Evolutionary conservation across 2,888 invertebrate species (phyloP).

Genomic region (Melieria picta): DNA sequence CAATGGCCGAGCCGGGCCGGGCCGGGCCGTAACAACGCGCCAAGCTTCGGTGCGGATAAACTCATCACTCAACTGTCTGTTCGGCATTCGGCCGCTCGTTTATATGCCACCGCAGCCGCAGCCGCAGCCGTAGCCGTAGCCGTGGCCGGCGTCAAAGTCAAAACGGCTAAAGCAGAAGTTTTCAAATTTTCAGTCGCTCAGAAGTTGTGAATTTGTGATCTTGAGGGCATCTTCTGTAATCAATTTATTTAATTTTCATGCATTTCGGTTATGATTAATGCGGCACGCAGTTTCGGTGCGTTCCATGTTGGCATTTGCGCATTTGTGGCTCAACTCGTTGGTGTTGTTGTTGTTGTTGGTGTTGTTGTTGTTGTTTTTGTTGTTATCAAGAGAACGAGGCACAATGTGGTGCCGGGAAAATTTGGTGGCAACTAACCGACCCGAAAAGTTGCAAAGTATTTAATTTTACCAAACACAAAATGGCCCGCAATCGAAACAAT

Average conservation of each 20-base stretch:
- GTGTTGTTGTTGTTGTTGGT: no score
- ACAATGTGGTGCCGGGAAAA: no score
- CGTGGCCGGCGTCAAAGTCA: no score
- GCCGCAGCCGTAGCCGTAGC: no score
- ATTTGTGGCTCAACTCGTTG: not conserved
- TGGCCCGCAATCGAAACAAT: no score
- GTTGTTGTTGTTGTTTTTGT: no score
- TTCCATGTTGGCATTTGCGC: not conserved
- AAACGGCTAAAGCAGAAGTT: not conserved
- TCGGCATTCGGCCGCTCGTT: constrained; percentile 12
- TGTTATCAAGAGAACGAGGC: no score
- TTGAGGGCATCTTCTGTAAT: constrained; percentile 20
- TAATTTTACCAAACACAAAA: no score
- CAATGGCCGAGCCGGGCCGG: not conserved
- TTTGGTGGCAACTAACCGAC: no score
- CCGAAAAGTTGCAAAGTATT: no score
- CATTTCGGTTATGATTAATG: constrained; percentile 29
- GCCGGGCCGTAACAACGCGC: not conserved
- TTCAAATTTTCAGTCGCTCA: not conserved
- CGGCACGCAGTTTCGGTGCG: constrained; percentile 3
- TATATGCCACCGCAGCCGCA: not conserved
- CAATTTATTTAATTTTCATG: constrained; percentile 29
- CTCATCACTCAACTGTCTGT: constrained; percentile 30
- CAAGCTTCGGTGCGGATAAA: constrained; percentile 1
- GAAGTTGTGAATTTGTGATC: not conserved